Percentiles rank a stretch among this genome's conserved stretches.
phyloP scores from a whole-genome alignment of 2,797 vertebrate species.

The Trachurus trachurus region DNA sequence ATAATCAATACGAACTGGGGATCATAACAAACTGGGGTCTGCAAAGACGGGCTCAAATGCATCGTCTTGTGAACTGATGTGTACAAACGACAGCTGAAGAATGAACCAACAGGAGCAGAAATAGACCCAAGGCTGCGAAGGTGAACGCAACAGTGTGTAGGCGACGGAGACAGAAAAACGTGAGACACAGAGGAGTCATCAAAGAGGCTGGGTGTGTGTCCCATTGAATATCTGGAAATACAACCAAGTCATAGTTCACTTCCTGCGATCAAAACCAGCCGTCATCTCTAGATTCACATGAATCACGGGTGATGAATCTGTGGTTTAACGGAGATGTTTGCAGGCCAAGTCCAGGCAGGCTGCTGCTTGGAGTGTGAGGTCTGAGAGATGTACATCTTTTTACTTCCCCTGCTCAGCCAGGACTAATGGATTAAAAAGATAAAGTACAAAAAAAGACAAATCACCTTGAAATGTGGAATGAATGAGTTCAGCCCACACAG shows the following conservation, averaged over 20 bases:
- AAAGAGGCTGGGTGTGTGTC: slow-evolving; percentile 22
- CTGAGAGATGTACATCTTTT: slow-evolving; percentile 8
- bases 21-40: neutral
- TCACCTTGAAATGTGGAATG: slow-evolving; percentile 23
- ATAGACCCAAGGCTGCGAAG: slow-evolving; percentile 25
- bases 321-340: slow-evolving; percentile 10
- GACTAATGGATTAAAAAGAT: slow-evolving; percentile 15
- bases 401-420: neutral
- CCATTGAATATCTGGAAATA: neutral
- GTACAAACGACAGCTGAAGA: slow-evolving; percentile 3
- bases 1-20: neutral
- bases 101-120: slow-evolving; percentile 17
- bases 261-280: neutral
- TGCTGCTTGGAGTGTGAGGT: slow-evolving; percentile 11
- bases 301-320: slow-evolving; percentile 5
- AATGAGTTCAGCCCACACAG: slow-evolving; percentile 26
- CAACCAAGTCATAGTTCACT: neutral
- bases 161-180: neutral
- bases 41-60: slow-evolving; percentile 3
- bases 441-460: neutral
- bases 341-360: slow-evolving; percentile 13
- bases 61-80: neutral
- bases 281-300: neutral
- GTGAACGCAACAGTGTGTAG: slow-evolving; percentile 15
- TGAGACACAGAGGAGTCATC: neutral